Base-by-base conservation (phyloP, 2,888 invertebrate genomes). In the Gortyna flavago region DNA sequence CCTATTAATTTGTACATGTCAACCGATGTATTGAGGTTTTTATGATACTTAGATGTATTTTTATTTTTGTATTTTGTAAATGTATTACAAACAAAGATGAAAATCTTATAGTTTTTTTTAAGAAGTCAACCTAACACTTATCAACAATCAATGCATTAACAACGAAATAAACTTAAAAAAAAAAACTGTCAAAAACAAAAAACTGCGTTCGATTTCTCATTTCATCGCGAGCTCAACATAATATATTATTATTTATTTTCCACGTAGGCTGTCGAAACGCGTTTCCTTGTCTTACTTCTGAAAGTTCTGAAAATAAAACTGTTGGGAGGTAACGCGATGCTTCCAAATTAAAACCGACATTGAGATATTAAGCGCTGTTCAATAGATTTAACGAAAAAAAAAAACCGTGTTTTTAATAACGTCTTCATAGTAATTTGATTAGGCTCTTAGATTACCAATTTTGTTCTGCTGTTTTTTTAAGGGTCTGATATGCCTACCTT, bases 271-370 rank as follows among this genome's bases (percentile, higher is more conserved):
- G 95, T 94, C 95, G 95, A 95, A 95, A 95, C 91, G 91, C 89
- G 92, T 94, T 95, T 95, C 94, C 95, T 85, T 84, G 84, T 85
- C 81, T 95, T 92, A 86, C 29, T 91, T 91, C 90, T 92, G 89
- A 94, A 96, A 96, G 96, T 91, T 91, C 90, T 92, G 89, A 94
- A 96, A 96, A 96, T 95, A 96, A 95, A 95, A 95, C 93, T 93
- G 94, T 93, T 91, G 91, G 93, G 93, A 95, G 93, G 96, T 96
- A 96, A 96, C 94, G 92, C 93, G 96, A 96, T 93, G 93, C 95
- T 91, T 89, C 92, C 94, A 96, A 96, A 96, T 96, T 96, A 96
- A 95, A 93, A 93, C 94, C 93, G 96, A 96, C 96, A 95, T 95
- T 96, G 96, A 96, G 95, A 96, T 95, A 96, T 96, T 96, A 96